phyloP scores from a whole-genome alignment of 2,113 vertebrate genomes.

The Microcebus lehilahytsara region DNA sequence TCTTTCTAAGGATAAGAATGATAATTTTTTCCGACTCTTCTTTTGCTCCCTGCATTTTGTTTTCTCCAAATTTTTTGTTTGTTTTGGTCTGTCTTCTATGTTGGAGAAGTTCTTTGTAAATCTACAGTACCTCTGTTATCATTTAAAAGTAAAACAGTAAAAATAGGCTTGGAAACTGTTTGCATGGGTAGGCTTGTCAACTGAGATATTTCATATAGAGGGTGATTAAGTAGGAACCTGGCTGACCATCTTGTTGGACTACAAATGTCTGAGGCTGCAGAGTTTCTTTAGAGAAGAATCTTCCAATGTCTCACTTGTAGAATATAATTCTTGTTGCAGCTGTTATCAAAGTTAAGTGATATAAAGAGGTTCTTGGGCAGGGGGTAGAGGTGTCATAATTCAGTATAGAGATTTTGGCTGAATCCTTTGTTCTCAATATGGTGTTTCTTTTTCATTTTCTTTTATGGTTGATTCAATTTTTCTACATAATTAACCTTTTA shows the following conservation, averaged over 20 bases:
- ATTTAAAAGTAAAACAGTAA: constrained; percentile 4
- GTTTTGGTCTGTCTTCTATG: neutral
- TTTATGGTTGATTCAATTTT: neutral
- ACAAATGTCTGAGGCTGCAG: neutral
- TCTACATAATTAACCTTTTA: neutral
- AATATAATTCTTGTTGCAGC: neutral
- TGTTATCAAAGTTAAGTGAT: neutral
- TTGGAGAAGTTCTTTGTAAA: neutral
- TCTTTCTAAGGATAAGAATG: neutral
- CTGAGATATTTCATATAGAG: neutral
- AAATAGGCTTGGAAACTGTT: neutral
- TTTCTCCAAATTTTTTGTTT: neutral
- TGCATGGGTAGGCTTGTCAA: neutral
- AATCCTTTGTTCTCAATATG: neutral
- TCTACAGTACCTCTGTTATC: neutral
- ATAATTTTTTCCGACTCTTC: neutral
- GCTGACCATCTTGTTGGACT: neutral
- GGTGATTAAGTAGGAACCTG: neutral
- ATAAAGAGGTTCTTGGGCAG: neutral
- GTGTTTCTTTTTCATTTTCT: neutral
- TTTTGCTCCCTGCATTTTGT: neutral
- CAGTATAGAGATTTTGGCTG: neutral
- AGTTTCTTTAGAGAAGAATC: neutral
- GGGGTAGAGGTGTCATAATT: neutral
- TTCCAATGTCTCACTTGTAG: neutral